Conservation (phyloP, 1,140 invertebrate genomes). For the Ceratitis capitata region DNA sequence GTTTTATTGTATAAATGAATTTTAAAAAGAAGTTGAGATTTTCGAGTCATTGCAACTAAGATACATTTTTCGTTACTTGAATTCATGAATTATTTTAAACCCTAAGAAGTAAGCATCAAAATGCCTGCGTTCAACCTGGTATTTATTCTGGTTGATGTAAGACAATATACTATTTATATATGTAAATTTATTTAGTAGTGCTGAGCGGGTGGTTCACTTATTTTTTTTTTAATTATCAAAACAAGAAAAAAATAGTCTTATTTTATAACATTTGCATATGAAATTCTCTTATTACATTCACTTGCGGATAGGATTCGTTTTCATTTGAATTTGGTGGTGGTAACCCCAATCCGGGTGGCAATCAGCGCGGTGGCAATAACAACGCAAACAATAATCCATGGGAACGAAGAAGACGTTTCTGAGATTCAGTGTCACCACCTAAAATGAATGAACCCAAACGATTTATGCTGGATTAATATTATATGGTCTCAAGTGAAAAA, state of each 20-base stretch:
- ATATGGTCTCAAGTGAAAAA: neutral
- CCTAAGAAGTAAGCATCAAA: neutral
- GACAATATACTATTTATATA: neutral
- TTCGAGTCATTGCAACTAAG: neutral
- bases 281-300: slow-evolving; percentile 53
- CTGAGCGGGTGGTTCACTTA: neutral
- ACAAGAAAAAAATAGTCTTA: neutral
- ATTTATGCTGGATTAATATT: neutral
- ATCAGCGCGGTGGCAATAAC: slow-evolving; percentile 63
- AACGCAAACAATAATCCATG: slow-evolving; percentile 61
- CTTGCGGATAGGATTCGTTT: slow-evolving; percentile 57
- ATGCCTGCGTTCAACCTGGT: neutral
- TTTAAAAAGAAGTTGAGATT: neutral
- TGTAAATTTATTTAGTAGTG: neutral
- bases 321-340: slow-evolving; percentile 64
- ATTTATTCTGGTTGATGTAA: neutral
- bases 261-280: slow-evolving; percentile 37
- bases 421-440: slow-evolving; percentile 40
- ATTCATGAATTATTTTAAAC: neutral
- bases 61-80: slow-evolving; percentile 1
- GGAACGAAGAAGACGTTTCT: slow-evolving; percentile 60
- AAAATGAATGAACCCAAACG: slow-evolving; percentile 6
- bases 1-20: neutral
- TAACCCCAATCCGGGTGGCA: slow-evolving; percentile 61
- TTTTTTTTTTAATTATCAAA: neutral